Evolutionary conservation across 2,888 invertebrate species (phyloP), one percentile per base, ranked within the genome.

Genomic region (Lasioglossum zephyrum): DNA sequence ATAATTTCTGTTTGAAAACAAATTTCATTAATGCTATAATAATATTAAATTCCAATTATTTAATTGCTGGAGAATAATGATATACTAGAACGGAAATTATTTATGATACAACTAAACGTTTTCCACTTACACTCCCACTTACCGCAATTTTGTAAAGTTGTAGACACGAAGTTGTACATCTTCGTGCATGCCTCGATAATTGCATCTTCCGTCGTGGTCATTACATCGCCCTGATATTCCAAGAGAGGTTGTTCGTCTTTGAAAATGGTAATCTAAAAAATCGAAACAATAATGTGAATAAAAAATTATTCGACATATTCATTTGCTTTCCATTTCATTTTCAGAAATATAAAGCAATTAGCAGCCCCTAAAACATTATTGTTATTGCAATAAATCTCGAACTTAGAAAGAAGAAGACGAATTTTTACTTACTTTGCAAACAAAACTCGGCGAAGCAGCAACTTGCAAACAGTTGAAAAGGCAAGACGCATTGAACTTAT

Each of bases 401-500:
- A 31, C 8, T 18, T 31, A 2, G 31, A 18, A 16, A 8, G 18
- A 8, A 31, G 0, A 63, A 31, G 6, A 31, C 31, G 16, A 31
- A 63, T 31, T 63, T 63, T 31, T 31, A 87, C 85, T 84, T 79
- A 94, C 95, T 88, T 91, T 93, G 81, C 94, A 93, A 57, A 90
- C 41, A 80, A 87, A 93, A 49, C 91, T 91, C 6, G 77, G 9
- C 4, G 81, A 77, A 60, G 89, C 73, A n/a, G 22, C 31, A 4
- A 88, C 76, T n/a, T 81, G 83, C 13, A 89, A 77, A 63, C 92
- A 92, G 16, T 93, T 87, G 81, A 93, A 93, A 5, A 60, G 72
- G 63, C 95, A 95, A 1, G 76, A 69, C 0, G 92, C 94, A 9
- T 89, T 86, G 0, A 94, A 90, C 41, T 83, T 88, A 6, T 92